Evolutionary conservation across 92 coral and sea anemone species (phyloP).

Genomic region (Heteractis magnifica): DNA sequence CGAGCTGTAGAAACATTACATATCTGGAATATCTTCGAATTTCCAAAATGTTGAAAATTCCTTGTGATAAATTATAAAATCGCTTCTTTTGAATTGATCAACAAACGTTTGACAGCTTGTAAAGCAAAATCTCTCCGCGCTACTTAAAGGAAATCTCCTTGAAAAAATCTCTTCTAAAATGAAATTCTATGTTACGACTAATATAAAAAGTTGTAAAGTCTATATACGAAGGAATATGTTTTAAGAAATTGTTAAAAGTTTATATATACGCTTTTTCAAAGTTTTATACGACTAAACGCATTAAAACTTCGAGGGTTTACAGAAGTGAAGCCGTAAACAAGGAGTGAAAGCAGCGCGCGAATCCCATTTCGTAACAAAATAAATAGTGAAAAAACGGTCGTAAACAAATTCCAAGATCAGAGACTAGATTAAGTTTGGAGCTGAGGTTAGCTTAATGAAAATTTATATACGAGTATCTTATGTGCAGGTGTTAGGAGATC

Average conservation of each 20-base stretch:
- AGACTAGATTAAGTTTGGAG: background rate
- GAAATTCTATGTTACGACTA: background rate
- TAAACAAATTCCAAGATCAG: background rate
- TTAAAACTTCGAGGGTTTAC: background rate
- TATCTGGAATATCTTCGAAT: background rate
- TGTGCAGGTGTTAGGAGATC: background rate
- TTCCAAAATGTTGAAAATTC: background rate
- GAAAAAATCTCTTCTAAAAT: no score
- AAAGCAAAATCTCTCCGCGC: background rate
- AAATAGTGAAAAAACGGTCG: background rate
- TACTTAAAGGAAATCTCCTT: no score
- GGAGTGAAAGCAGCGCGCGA: background rate
- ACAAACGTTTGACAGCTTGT: background rate
- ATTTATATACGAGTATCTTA: background rate
- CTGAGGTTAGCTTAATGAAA: background rate
- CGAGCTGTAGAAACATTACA: background rate
- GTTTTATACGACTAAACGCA: background rate
- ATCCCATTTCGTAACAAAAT: background rate
- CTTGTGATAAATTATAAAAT: background rate
- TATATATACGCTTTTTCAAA: background rate
- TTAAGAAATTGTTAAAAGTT: background rate
- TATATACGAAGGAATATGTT: background rate
- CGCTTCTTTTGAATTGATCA: background rate
- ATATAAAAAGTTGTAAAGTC: background rate
- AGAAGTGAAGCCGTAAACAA: background rate